Conservation (phyloP, 1,140 invertebrate genomes). For the Eupeodes corollae region DNA sequence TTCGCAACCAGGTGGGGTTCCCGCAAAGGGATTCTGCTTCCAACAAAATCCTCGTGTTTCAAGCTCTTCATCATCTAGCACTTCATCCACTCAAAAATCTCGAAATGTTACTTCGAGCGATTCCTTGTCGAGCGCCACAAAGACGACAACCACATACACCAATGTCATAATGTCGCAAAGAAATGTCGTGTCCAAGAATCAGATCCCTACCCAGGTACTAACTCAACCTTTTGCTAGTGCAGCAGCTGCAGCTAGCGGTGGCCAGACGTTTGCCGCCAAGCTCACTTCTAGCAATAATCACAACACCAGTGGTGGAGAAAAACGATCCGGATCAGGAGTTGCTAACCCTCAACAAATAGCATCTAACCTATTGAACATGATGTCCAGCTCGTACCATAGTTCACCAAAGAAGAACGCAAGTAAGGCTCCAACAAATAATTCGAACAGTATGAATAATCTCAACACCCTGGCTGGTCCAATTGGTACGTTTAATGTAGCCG, state of each 20-base stretch:
- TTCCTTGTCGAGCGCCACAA: constrained; percentile 19
- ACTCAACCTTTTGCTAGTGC: neutral
- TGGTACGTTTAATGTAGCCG: constrained; percentile 34
- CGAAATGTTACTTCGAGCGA: neutral
- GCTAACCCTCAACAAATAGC: constrained; percentile 20
- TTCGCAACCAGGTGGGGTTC: neutral
- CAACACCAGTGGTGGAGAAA: neutral
- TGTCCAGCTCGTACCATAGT: neutral
- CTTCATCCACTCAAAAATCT: neutral
- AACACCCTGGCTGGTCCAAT: constrained; percentile 34
- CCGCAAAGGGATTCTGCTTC: neutral
- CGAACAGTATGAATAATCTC: constrained; percentile 11
- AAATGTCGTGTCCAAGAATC: constrained; percentile 17
- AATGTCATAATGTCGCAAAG: constrained; percentile 47
- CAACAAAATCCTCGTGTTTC: neutral
- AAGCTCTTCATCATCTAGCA: neutral
- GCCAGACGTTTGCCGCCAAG: constrained; percentile 15
- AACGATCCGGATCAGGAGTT: neutral
- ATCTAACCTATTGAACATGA: constrained; percentile 10
- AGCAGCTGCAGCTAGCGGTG: neutral
- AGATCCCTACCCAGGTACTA: constrained; percentile 8
- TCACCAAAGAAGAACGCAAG: constrained; percentile 29
- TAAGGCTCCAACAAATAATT: constrained; percentile 28
- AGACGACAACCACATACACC: constrained; percentile 52
- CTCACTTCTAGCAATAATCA: neutral